A percentile compares a stretch with the other conserved stretches of the same genome.
Conservation (phyloP, 35 echinoderm and acorn worm genomes). For the Antedon bifida region DNA sequence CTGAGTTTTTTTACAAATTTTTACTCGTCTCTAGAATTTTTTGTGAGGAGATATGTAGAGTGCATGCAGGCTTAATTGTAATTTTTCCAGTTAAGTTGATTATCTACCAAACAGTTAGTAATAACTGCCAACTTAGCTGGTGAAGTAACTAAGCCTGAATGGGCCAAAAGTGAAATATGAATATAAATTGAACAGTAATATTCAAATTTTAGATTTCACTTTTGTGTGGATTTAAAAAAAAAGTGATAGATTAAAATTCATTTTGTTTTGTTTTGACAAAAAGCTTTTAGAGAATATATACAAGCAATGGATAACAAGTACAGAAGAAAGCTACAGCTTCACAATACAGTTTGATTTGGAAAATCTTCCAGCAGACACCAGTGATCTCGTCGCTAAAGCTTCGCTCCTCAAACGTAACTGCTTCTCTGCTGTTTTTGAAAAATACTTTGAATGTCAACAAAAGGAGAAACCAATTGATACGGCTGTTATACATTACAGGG, state of each 20-base stretch:
- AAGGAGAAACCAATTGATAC: constrained; percentile 36
- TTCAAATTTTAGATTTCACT: no score
- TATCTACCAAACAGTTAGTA: no score
- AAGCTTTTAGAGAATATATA: constrained; percentile 73
- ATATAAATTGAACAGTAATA: no score
- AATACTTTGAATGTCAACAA: constrained; percentile 71
- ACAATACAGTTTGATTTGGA: constrained; percentile 46
- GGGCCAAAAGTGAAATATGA: no score
- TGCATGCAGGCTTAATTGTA: no score
- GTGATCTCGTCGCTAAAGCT: constrained; percentile 39
- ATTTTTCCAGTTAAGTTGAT: no score
- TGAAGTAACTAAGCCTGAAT: no score
- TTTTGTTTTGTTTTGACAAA: neutral
- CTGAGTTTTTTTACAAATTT: neutral
- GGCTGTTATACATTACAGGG: constrained; percentile 77
- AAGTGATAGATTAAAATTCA: no score
- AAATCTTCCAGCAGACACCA: constrained; percentile 43
- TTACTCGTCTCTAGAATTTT: no score
- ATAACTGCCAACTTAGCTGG: no score
- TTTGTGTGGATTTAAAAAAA: no score
- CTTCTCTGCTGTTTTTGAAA: constrained; percentile 92
- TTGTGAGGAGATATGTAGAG: no score
- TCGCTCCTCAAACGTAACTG: constrained; percentile 85
- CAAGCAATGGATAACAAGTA: constrained; percentile 15
- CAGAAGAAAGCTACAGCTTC: constrained; percentile 38